Base-by-base conservation (phyloP, 2,888 invertebrate species). In the Oscheius sp. region DNA sequence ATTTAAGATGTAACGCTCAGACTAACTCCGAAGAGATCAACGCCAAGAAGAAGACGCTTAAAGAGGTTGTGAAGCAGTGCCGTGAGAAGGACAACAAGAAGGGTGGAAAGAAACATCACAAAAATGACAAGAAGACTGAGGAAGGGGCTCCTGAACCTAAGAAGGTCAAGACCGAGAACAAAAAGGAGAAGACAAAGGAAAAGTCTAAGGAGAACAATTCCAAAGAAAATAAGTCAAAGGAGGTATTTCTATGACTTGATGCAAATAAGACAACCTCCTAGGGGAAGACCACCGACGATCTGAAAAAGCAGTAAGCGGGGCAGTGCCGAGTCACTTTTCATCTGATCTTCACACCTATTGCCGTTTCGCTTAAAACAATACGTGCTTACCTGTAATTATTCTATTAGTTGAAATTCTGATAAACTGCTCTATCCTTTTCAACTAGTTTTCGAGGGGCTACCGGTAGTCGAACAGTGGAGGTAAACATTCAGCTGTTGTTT, bases 61-160 rank as follows among this genome's bases (percentile, higher is more conserved):
- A 47, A 11, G 63, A 73, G n/a, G 73, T 65, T 11, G 62, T 65
- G 33, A 73, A 73, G 73, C 42, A 35, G 29, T 73, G 73, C 63
- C 48, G 63, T 32, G 73, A 73, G 21, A 73, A 63, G 51, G 65
- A 73, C n/a, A 21, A 55, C 33, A 47, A 59, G 32, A 51, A 72
- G 62, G 60, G 42, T 42, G 42, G 60, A 50, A 60, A 51, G 53
- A 72, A 62, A 51, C 48, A 62, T 29, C 13, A 51, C 10, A 72
- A 72, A 35, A 72, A 72, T 35, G 60, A 60, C 9, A 50, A 72
- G 29, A 72, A 72, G 50, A 10, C 35, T 29, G 71, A 71, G 33
- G 71, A 42, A 13, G 50, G 21, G 7, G 33, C 59, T 9, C 60
- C 62, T 35, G 59, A 72, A 32, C 71, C 71, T 0, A 72, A 60